These are phyloP conservation scores for Saiga tatarica DNA, from an alignment of 2,113 vertebrate species.

Conservation along the genomic window DNA sequence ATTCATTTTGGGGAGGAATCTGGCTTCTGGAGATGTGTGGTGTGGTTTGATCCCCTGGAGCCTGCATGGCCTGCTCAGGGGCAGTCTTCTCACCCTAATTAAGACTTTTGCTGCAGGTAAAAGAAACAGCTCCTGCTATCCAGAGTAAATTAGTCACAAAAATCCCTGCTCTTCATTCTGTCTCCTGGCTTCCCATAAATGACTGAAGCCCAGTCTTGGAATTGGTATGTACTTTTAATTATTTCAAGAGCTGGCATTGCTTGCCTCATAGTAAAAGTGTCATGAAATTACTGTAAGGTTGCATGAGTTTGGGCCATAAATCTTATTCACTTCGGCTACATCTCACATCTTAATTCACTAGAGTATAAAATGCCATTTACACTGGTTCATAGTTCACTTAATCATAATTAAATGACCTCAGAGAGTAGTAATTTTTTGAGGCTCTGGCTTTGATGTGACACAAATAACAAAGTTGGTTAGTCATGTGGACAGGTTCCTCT, in stretches of 20 bases:
- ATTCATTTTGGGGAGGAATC: neutral
- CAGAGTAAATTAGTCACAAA: conserved; percentile 56
- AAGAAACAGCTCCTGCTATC: conserved; percentile 61
- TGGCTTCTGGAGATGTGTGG: neutral
- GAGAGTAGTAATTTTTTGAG: conserved; percentile 81
- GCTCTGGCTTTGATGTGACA: conserved; percentile 84
- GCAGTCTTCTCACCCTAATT: conserved; percentile 41
- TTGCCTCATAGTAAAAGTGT: conserved; percentile 79
- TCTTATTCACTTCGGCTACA: conserved; percentile 82
- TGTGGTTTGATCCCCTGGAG: conserved; percentile 37
- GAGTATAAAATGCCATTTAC: conserved; percentile 85
- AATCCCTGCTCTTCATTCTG: conserved; percentile 67
- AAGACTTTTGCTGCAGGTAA: conserved; percentile 58
- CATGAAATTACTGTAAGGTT: conserved; percentile 83
- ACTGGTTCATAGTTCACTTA: conserved; percentile 84
- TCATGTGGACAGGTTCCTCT: conserved; percentile 75
- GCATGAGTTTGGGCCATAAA: conserved; percentile 82
- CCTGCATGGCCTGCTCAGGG: neutral
- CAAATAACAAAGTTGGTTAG: conserved; percentile 83
- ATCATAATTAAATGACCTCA: conserved; percentile 86
- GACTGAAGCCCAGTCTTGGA: conserved; percentile 70
- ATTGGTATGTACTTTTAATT: conserved; percentile 77
- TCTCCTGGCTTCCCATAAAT: conserved; percentile 58
- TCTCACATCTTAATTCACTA: conserved; percentile 84
- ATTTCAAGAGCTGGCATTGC: conserved; percentile 79